Conservation (phyloP, 2,797 vertebrate genomes). For the Chanos chanos region DNA sequence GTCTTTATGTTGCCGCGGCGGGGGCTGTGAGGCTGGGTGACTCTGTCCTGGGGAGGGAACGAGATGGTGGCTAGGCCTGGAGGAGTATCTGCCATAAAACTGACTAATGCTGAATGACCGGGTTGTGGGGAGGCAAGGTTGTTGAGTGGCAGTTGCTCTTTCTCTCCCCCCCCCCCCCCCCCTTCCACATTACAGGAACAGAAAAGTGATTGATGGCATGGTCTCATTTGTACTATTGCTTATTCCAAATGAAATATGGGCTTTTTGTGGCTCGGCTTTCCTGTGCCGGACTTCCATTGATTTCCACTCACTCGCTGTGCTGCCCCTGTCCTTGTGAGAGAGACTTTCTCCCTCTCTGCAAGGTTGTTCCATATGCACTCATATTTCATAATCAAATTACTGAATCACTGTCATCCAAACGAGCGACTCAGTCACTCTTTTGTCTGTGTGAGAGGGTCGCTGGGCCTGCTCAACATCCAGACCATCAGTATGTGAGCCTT, state of each 20-base stretch:
- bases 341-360: constrained; percentile 26
- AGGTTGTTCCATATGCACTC: constrained; percentile 41
- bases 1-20: too few relatives aligned
- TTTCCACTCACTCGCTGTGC: constrained; percentile 62
- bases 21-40: too few relatives aligned
- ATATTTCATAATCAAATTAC: constrained; percentile 47
- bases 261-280: constrained; percentile 56
- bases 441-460: too few relatives aligned
- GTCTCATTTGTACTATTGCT: constrained; percentile 64
- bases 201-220: constrained; percentile 64
- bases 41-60: too few relatives aligned
- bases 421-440: too few relatives aligned
- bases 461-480: too few relatives aligned
- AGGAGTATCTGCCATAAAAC: too few relatives aligned
- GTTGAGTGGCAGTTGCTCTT: constrained; percentile 29
- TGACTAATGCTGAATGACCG: too few relatives aligned
- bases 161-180: too few relatives aligned
- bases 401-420: constrained; percentile 12
- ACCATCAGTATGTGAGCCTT: too few relatives aligned
- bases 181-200: constrained; percentile 38
- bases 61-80: too few relatives aligned
- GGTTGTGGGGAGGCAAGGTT: constrained; percentile 19
- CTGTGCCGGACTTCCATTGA: constrained; percentile 64
- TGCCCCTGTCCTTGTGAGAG: constrained; percentile 60
- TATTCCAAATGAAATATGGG: constrained; percentile 71